Percentiles rank a stretch among this genome's conserved stretches.
phyloP scores from a whole-genome alignment of 2,113 vertebrate genomes.

The Arvicanthis niloticus region DNA sequence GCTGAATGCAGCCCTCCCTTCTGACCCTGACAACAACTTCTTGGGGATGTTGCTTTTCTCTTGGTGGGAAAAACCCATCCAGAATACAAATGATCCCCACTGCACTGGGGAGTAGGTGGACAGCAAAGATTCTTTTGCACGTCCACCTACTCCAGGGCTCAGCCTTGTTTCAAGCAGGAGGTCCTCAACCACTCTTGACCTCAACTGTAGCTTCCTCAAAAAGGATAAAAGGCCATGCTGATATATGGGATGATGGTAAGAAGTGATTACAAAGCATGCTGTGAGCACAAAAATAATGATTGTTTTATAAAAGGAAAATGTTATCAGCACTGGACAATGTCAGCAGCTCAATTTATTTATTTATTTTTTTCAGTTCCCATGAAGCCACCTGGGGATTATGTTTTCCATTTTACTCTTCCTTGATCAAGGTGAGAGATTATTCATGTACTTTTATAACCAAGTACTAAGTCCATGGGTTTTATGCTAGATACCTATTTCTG shows the following conservation, averaged over 20 bases:
- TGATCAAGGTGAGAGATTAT: slow-evolving; percentile 54
- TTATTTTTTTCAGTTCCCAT: neutral
- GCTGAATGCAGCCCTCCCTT: neutral
- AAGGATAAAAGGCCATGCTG: slow-evolving; percentile 65
- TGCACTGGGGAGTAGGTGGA: neutral
- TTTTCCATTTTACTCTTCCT: slow-evolving; percentile 64
- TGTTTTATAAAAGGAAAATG: slow-evolving; percentile 78
- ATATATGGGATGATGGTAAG: slow-evolving; percentile 41
- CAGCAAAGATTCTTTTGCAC: neutral
- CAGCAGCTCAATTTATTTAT: slow-evolving; percentile 35
- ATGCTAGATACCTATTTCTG: slow-evolving; percentile 30
- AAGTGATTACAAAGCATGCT: slow-evolving; percentile 78
- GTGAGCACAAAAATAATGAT: slow-evolving; percentile 77
- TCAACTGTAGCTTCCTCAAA: slow-evolving; percentile 55
- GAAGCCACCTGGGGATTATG: slow-evolving; percentile 64
- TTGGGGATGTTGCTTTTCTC: neutral
- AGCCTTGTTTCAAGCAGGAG: neutral
- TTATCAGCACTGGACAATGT: slow-evolving; percentile 56
- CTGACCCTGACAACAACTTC: neutral
- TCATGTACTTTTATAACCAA: neutral
- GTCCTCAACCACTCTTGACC: slow-evolving; percentile 13
- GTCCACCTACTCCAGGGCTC: neutral
- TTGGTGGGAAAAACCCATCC: neutral
- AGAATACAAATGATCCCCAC: neutral
- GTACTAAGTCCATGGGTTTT: slow-evolving; percentile 27